These are phyloP conservation scores for Crotalus viridis DNA, from an alignment of 2,113 vertebrate genomes.

Conservation along the genomic window DNA sequence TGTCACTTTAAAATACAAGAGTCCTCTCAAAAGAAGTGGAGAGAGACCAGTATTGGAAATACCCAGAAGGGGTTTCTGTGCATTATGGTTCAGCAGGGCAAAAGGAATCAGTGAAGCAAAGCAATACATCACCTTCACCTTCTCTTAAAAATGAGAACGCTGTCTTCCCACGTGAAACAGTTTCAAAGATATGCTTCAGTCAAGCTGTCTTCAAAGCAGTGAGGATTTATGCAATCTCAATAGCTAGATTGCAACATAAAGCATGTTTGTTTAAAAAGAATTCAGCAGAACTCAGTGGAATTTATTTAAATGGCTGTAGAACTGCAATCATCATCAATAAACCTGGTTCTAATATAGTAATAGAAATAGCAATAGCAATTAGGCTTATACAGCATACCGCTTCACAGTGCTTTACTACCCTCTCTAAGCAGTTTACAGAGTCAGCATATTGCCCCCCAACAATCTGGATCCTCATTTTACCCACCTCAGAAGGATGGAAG, in stretches of 20 bases:
- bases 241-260: not conserved
- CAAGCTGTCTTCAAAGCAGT: not conserved
- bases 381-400: no score
- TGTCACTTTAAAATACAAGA: constrained; percentile 45
- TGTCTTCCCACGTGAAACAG: not conserved
- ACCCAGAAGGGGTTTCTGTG: not conserved
- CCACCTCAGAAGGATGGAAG: no score
- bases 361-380: no score
- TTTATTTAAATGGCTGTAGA: no score
- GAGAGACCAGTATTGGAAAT: not conserved
- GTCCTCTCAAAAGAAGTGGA: not conserved
- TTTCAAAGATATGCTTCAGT: not conserved
- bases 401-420: no score
- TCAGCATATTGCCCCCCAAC: no score
- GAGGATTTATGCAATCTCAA: not conserved
- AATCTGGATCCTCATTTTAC: no score
- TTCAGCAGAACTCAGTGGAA: not conserved
- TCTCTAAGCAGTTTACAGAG: no score
- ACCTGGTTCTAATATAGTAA: no score
- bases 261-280: not conserved
- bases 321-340: no score
- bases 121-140: not conserved
- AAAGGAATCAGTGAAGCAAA: not conserved
- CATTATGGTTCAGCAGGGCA: not conserved
- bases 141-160: not conserved